These are phyloP conservation scores for Cheirogaleus major DNA, from an alignment of 2,797 vertebrate genomes.

Conservation along the genomic window DNA sequence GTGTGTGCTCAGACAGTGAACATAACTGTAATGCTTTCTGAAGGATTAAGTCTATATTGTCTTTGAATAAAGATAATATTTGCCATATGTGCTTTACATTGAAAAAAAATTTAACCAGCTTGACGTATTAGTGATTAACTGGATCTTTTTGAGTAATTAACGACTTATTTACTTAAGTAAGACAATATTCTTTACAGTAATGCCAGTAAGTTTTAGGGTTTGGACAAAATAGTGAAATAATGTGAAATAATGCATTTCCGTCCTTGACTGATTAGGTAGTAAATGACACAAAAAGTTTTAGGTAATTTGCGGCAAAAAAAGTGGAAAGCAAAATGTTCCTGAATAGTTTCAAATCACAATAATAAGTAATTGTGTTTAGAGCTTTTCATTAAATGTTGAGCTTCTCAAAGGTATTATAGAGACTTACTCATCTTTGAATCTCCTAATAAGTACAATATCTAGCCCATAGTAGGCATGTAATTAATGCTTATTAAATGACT, in stretches of 20 bases:
- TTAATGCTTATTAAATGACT: constrained; percentile 8
- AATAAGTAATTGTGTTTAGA: not conserved
- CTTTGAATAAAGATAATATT: constrained; percentile 21
- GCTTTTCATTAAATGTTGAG: not conserved
- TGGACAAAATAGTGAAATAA: constrained; percentile 19
- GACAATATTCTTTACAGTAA: not conserved
- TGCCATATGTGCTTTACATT: not conserved
- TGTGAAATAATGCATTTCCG: constrained; percentile 56
- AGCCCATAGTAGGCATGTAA: not conserved
- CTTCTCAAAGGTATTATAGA: not conserved
- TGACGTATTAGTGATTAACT: not conserved
- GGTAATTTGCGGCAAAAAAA: constrained; percentile 28
- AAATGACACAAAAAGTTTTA: constrained; percentile 33
- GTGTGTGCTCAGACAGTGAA: not conserved
- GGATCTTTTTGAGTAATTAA: not conserved
- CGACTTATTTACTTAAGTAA: constrained; percentile 23
- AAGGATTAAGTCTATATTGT: not conserved
- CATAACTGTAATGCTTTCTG: not conserved
- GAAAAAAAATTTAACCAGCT: not conserved
- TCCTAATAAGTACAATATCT: not conserved
- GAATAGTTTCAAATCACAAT: not conserved
- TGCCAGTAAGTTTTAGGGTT: not conserved
- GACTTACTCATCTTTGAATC: not conserved
- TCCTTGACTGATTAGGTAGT: constrained; percentile 60
- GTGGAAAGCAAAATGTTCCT: not conserved